Conservation (phyloP, 2,113 vertebrate genomes). For the Pelecanus crispus region DNA sequence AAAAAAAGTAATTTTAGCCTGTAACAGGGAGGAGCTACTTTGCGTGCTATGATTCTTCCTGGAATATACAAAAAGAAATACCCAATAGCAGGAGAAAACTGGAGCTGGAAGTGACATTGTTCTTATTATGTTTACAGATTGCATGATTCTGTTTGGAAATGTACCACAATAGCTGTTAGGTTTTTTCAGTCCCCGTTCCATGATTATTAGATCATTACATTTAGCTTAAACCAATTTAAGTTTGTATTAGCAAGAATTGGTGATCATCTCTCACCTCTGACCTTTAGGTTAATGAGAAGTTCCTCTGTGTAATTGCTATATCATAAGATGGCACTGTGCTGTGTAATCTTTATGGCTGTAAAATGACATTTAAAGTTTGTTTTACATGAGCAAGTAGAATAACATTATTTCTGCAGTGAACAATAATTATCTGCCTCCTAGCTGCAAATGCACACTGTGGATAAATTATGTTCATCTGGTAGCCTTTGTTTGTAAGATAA, state of each 20-base stretch:
- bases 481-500: conserved; percentile 68
- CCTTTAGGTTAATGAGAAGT: conserved; percentile 71
- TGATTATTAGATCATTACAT: conserved; percentile 58
- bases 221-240: conserved; percentile 53
- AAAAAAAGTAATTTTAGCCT: conserved; percentile 7
- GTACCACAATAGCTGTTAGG: background rate
- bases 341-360: conserved; percentile 64
- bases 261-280: conserved; percentile 63
- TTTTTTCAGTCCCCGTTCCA: conserved; percentile 12
- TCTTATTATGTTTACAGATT: background rate
- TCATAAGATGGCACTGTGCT: conserved; percentile 45
- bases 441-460: conserved; percentile 61
- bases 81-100: background rate
- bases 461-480: conserved; percentile 69
- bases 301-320: conserved; percentile 61
- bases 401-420: conserved; percentile 66
- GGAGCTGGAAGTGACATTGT: background rate
- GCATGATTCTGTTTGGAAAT: conserved; percentile 6
- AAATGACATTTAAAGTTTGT: conserved; percentile 75
- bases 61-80: background rate
- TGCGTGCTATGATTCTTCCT: background rate
- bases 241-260: conserved; percentile 43
- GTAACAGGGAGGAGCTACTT: background rate
- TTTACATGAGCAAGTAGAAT: conserved; percentile 71
- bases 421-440: conserved; percentile 72